Percentiles rank a stretch among this genome's conserved stretches.
These are phyloP conservation scores for Hiodon alosoides DNA, from an alignment of 2,113 vertebrate species.

Conservation along the genomic window DNA sequence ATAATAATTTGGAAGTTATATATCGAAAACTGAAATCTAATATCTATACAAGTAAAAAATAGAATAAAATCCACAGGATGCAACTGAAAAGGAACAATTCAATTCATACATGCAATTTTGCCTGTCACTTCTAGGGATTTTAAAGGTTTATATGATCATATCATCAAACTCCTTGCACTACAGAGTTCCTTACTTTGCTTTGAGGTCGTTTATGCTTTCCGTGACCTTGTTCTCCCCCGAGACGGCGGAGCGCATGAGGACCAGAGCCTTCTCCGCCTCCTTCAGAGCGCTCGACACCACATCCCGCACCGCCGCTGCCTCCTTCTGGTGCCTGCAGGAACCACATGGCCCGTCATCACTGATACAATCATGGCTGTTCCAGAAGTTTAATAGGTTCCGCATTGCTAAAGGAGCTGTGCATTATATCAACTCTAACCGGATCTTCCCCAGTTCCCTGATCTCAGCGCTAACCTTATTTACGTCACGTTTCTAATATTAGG, in stretches of 20 bases:
- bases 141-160: too few relatives aligned
- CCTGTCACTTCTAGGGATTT: too few relatives aligned
- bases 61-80: too few relatives aligned
- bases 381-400: neutral
- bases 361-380: neutral
- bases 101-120: too few relatives aligned
- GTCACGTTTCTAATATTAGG: neutral
- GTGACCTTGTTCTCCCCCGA: conserved; percentile 43
- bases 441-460: neutral
- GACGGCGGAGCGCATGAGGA: conserved; percentile 43
- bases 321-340: conserved; percentile 62
- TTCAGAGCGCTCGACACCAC: conserved; percentile 41
- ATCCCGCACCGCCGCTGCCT: conserved; percentile 52
- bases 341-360: neutral
- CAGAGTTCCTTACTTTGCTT: conserved; percentile 55
- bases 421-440: too few relatives aligned
- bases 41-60: too few relatives aligned
- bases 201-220: conserved; percentile 55
- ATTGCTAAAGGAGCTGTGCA: neutral
- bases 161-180: too few relatives aligned
- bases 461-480: neutral
- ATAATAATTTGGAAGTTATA: too few relatives aligned
- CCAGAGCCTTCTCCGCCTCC: conserved; percentile 53
- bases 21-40: too few relatives aligned
- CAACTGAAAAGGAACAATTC: too few relatives aligned